Conservation (phyloP, 2,797 vertebrate species). For the Liasis olivaceus region DNA sequence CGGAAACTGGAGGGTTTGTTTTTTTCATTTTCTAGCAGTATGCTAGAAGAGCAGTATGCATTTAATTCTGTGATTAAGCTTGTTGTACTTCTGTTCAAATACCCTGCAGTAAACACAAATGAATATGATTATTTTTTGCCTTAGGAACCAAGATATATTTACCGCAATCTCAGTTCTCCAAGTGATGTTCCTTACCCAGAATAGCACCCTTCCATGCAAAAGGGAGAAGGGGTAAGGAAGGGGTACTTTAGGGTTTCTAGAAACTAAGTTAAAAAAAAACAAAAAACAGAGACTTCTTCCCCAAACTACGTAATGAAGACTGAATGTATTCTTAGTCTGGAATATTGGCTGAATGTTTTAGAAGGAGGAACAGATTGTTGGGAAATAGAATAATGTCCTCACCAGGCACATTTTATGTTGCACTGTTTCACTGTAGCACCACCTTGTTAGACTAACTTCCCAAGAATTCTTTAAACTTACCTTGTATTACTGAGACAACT, state of each 20-base stretch:
- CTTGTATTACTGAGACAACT: background rate
- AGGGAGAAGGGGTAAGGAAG: background rate
- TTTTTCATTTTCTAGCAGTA: background rate
- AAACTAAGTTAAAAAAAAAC: background rate
- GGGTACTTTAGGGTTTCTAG: background rate
- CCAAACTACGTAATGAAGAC: background rate
- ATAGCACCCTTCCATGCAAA: background rate
- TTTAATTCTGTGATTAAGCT: background rate
- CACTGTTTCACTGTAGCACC: background rate
- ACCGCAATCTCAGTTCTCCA: background rate
- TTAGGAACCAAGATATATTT: background rate
- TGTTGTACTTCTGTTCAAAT: background rate
- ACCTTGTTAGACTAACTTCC: background rate
- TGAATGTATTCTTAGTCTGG: background rate
- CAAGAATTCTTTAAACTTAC: background rate
- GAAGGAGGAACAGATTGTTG: too few relatives aligned
- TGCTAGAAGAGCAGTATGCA: background rate
- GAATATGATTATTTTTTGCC: background rate
- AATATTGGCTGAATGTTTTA: background rate
- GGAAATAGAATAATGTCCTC: background rate
- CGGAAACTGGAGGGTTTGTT: background rate
- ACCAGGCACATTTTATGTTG: background rate
- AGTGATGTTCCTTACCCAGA: background rate
- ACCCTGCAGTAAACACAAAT: background rate
- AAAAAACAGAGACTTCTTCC: background rate